Conservation (phyloP, 64 coral and sea anemone genomes). For the Montipora efflorescens region DNA sequence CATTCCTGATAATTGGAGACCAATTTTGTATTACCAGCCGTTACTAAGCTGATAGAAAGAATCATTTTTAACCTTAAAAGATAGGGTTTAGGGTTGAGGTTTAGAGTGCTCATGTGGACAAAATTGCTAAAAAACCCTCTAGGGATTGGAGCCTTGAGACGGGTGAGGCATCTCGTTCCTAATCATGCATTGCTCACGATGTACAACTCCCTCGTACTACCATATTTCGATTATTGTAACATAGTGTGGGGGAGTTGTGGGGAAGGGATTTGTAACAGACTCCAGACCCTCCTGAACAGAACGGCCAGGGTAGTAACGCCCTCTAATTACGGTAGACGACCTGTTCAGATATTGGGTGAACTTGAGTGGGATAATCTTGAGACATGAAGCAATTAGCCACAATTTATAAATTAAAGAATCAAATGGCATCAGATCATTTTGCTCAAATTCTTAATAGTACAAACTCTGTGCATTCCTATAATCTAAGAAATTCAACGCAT, state of each 20-base stretch:
- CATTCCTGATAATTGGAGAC: too few relatives aligned
- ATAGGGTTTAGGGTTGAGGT: too few relatives aligned
- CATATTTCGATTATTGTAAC: conserved; percentile 49
- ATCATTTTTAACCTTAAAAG: too few relatives aligned
- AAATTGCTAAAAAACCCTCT: too few relatives aligned
- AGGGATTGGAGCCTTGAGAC: too few relatives aligned
- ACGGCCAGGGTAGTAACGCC: conserved; percentile 51
- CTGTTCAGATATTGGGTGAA: conserved; percentile 2
- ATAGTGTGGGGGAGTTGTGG: conserved; percentile 28
- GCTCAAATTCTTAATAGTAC: too few relatives aligned
- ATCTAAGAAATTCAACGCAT: too few relatives aligned
- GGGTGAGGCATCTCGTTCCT: background rate
- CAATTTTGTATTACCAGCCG: too few relatives aligned
- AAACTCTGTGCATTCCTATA: too few relatives aligned
- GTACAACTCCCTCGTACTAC: conserved; percentile 35
- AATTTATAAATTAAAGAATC: too few relatives aligned
- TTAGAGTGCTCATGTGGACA: too few relatives aligned
- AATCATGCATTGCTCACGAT: conserved; percentile 33
- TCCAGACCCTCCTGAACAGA: conserved; percentile 43
- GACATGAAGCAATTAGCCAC: background rate
- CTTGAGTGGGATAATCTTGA: background rate
- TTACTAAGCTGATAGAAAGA: background rate
- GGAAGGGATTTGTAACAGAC: background rate
- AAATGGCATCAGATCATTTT: too few relatives aligned
- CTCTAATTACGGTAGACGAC: conserved; percentile 21